These are phyloP conservation scores for Prionace glauca DNA, from an alignment of 2,797 vertebrate species.

Conservation along the genomic window DNA sequence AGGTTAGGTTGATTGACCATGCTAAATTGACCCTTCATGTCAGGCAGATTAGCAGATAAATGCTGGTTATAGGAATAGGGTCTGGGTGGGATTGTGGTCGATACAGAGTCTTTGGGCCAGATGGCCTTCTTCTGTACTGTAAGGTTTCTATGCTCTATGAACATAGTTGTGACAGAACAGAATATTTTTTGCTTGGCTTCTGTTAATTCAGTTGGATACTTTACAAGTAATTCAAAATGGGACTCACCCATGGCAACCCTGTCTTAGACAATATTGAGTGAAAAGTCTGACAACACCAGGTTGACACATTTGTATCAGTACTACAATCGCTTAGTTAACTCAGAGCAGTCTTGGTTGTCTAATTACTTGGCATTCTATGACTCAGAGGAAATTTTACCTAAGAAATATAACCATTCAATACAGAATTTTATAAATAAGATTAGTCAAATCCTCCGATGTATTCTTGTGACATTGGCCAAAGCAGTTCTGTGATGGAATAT, in stretches of 20 bases:
- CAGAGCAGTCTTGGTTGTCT: background rate
- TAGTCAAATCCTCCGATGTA: background rate
- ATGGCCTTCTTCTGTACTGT: no score
- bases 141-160: no score
- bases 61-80: no score
- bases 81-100: no score
- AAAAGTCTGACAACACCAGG: no score
- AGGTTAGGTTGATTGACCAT: no score
- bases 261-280: background rate
- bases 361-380: no score
- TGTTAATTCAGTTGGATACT: background rate
- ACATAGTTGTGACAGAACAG: background rate
- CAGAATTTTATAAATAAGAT: background rate
- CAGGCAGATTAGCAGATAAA: no score
- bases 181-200: background rate
- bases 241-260: background rate
- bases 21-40: no score
- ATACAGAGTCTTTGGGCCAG: no score
- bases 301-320: background rate
- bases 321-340: background rate
- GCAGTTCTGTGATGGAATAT: background rate
- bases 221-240: background rate
- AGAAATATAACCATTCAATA: background rate
- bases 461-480: background rate
- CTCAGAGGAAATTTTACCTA: no score